phyloP scores from a whole-genome alignment of 2,888 invertebrate species.

The Leptinotarsa rubiginosa region DNA sequence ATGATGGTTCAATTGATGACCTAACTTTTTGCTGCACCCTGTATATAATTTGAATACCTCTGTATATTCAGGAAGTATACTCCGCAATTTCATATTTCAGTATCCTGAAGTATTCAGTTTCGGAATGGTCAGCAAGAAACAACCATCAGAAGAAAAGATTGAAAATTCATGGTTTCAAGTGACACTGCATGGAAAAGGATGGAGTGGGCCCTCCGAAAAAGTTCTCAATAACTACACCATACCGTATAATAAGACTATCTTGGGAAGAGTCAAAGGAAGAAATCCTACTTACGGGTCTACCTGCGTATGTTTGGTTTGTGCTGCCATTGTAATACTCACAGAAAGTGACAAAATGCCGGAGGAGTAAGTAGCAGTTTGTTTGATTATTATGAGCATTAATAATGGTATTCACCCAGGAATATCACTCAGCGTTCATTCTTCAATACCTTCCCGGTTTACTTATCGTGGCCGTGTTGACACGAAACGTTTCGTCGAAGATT shows the following conservation, averaged over 20 bases:
- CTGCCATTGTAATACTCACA: conserved; percentile 80
- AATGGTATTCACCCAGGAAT: no score
- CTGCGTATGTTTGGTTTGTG: conserved; percentile 76
- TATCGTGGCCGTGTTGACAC: no score
- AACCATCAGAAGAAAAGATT: conserved; percentile 68
- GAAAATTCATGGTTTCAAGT: conserved; percentile 75
- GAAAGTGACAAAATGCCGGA: conserved; percentile 82
- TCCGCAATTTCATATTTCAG: conserved; percentile 43
- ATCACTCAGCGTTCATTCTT: no score
- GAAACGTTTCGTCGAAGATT: no score
- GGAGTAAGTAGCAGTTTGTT: conserved; percentile 46
- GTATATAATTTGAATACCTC: no score
- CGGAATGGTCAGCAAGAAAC: conserved; percentile 36
- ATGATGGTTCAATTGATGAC: no score
- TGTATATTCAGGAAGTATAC: no score
- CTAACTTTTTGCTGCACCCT: no score
- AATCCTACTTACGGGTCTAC: conserved; percentile 90
- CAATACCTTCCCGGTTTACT: no score
- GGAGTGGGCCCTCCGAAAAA: conserved; percentile 76
- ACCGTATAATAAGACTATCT: conserved; percentile 71
- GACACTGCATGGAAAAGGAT: conserved; percentile 83
- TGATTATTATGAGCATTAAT: no score
- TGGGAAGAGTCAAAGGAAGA: conserved; percentile 74
- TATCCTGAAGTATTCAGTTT: conserved; percentile 46
- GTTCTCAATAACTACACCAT: conserved; percentile 70